A percentile compares a stretch with the other conserved stretches of the same genome.
These are phyloP conservation scores for Ophioninae sp. DNA, from an alignment of 2,888 invertebrate species.

Conservation along the genomic window DNA sequence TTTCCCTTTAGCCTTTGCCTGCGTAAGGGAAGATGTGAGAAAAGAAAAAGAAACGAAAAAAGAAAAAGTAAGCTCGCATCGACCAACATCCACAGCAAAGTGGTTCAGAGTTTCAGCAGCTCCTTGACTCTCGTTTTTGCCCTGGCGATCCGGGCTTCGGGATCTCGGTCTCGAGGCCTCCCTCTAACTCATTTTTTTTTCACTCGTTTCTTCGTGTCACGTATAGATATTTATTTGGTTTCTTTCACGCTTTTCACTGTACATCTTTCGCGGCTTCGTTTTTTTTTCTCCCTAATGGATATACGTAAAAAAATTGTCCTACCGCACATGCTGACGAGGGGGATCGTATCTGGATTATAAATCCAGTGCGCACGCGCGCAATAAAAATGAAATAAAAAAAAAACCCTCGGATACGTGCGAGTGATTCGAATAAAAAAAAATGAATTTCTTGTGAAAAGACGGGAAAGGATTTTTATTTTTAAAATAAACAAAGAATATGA, in stretches of 20 bases:
- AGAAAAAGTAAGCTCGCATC: constrained; percentile 22
- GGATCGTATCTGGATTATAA: constrained; percentile 21
- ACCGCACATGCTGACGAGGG: background rate
- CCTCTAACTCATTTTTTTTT: constrained; percentile 4
- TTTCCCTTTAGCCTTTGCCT: constrained; percentile 11
- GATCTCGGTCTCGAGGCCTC: constrained; percentile 21
- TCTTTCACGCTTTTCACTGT: constrained; percentile 12
- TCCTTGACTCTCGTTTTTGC: constrained; percentile 48
- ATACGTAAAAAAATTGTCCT: constrained; percentile 17
- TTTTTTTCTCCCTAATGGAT: constrained; percentile 29
- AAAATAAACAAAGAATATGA: too few species aligned
- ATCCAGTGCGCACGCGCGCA: background rate
- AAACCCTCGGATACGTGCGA: background rate
- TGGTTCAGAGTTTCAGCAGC: constrained; percentile 37
- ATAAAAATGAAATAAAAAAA: background rate
- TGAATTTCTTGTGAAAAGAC: background rate
- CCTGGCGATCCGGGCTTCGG: constrained; percentile 43
- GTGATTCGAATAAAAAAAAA: background rate
- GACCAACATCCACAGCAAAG: constrained; percentile 28
- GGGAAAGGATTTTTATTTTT: too few species aligned
- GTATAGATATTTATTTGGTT: constrained; percentile 36
- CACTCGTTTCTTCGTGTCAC: constrained; percentile 19
- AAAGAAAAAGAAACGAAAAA: background rate
- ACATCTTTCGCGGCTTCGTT: constrained; percentile 9
- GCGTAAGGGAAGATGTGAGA: background rate